Evolutionary conservation across 1,140 invertebrate species (phyloP).

Genomic region (Zophobas morio): DNA sequence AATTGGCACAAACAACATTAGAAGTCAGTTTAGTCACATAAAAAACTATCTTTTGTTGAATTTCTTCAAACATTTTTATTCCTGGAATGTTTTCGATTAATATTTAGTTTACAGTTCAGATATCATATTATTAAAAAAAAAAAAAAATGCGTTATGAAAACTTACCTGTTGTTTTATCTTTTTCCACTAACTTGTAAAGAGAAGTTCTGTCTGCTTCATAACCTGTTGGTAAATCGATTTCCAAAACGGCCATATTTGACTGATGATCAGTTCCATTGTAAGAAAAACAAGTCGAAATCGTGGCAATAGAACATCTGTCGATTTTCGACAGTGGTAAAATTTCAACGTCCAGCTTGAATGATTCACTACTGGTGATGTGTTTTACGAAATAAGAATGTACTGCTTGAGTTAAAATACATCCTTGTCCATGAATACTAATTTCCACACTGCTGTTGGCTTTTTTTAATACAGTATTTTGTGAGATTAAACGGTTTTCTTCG

Average conservation of each 20-base stretch:
- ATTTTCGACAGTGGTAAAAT: slow-evolving; percentile 60
- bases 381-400: slow-evolving; percentile 58
- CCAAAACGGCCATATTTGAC: slow-evolving; percentile 76
- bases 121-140: too few species aligned
- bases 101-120: background rate
- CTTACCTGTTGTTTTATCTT: slow-evolving; percentile 50
- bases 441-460: slow-evolving; percentile 66
- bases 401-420: slow-evolving; percentile 74
- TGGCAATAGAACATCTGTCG: slow-evolving; percentile 61
- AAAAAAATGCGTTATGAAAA: background rate
- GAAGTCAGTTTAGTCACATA: slow-evolving; percentile 69
- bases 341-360: slow-evolving; percentile 61
- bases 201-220: slow-evolving; percentile 72
- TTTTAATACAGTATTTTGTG: slow-evolving; percentile 63
- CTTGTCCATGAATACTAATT: slow-evolving; percentile 71
- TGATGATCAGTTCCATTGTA: slow-evolving; percentile 55
- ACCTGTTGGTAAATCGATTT: slow-evolving; percentile 76
- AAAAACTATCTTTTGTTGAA: slow-evolving; percentile 68
- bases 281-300: slow-evolving; percentile 61
- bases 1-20: slow-evolving; percentile 69
- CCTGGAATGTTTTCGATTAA: slow-evolving; percentile 60
- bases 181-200: slow-evolving; percentile 66
- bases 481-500: slow-evolving; percentile 55
- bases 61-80: slow-evolving; percentile 70
- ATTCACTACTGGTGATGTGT: slow-evolving; percentile 56